Base-by-base conservation (phyloP, 2,113 vertebrate species). In the Acinonyx jubatus region DNA sequence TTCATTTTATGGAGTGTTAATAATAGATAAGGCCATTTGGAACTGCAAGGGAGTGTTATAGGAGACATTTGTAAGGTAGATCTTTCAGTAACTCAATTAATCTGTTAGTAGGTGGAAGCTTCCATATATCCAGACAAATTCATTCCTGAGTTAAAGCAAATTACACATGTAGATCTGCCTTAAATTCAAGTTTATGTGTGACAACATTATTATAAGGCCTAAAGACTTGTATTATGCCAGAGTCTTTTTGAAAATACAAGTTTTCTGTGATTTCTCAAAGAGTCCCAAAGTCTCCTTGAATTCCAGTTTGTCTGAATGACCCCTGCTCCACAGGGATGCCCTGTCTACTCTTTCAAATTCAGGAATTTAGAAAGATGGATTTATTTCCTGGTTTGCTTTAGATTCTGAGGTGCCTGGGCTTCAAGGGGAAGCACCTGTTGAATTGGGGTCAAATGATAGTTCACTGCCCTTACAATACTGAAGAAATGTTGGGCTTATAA, bases 1-100 rank as follows among this genome's bases (percentile, higher is more conserved):
- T 97, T 97, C 57, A 48, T 96, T 97, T 96, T 94, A 96, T 89
- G 92, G 73, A 38, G 18, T 96, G 94, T 96, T 97, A 94, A 97
- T 97, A 96, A 92, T 97, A 93, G 86, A 96, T 94, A 63, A 95
- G 63, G 93, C 36, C 7, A 2, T 97, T 97, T 73, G 19, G 66
- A 97, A 73, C 89, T 74, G 45, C 74, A 85, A 74, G 45, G 18
- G 69, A 92, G 57, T 69, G 41, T 61, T 84, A 52, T 2, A 96
- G 81, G 91, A 95, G 80, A 73, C 50, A 29, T 92, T 95, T 89
- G 52, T 95, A 97, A 96, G 96, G 57, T 25, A 71, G 68, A 33
- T 94, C 57, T 78, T 84, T 96, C 84, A 97, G 90, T 25, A 61
- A 61, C 83, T 95, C 95, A 92, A 73, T 98, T 96, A 95, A 96